A percentile compares a stretch with the other conserved stretches of the same genome.
Conservation (phyloP, 2,888 invertebrate species). For the Drosophila nr. medialis region DNA sequence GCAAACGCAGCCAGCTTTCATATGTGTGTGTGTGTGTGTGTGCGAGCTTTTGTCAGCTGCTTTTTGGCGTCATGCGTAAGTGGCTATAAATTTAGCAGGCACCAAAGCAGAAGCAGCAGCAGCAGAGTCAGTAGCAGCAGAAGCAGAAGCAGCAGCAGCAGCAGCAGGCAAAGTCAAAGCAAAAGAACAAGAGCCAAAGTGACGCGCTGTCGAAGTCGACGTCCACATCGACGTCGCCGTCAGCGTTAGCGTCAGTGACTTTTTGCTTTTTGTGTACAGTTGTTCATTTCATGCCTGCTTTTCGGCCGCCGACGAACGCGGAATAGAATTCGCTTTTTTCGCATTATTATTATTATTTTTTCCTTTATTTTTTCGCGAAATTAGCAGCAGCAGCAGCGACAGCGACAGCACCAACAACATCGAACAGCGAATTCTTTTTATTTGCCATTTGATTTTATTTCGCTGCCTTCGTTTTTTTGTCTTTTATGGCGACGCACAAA, state of each 20-base stretch:
- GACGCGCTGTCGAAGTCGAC: constrained; percentile 1
- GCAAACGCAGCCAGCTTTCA: constrained; percentile 40
- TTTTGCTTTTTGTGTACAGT: constrained; percentile 71
- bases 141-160: neutral
- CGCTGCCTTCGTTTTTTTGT: constrained; percentile 19
- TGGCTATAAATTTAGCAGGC: constrained; percentile 62
- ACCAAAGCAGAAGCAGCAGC: constrained; percentile 29
- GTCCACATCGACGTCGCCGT: neutral
- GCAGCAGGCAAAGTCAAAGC: constrained; percentile 5
- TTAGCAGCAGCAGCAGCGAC: constrained; percentile 41
- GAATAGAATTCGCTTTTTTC: constrained; percentile 52
- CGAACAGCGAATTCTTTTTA: constrained; percentile 47
- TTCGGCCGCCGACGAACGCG: constrained; percentile 41
- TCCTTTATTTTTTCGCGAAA: constrained; percentile 54
- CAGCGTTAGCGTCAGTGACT: constrained; percentile 44
- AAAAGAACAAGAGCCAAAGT: constrained; percentile 39
- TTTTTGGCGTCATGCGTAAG: constrained; percentile 64
- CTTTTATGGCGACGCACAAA: constrained; percentile 66
- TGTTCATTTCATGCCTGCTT: constrained; percentile 60
- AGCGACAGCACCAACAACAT: constrained; percentile 25
- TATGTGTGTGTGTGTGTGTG: constrained; percentile 2
- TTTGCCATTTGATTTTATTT: constrained; percentile 52
- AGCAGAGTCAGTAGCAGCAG: constrained; percentile 5
- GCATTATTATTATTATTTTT: constrained; percentile 12
- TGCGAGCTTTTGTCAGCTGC: constrained; percentile 61